Evolutionary conservation across 2,888 invertebrate species (phyloP).

Genomic region (Volucella inflata): DNA sequence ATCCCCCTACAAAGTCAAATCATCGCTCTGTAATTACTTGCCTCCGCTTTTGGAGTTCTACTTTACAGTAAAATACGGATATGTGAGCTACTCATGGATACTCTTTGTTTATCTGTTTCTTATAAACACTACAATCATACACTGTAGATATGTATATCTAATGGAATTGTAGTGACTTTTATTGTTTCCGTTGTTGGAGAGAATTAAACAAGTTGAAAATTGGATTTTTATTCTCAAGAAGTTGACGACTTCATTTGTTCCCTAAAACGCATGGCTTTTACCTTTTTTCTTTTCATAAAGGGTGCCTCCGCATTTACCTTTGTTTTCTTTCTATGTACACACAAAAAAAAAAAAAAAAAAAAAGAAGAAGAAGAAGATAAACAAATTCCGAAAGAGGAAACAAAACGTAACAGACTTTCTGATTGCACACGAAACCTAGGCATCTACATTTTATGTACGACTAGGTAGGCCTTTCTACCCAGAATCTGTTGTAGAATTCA

Average conservation of each 20-base stretch:
- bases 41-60: constrained; percentile 10
- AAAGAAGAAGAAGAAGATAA: constrained; percentile 30
- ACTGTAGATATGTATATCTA: constrained; percentile 3
- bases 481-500: constrained; percentile 8
- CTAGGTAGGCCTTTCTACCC: constrained; percentile 8
- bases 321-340: constrained; percentile 27
- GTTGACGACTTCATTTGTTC: constrained; percentile 55
- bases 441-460: no score
- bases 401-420: constrained; percentile 55
- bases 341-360: background rate
- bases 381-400: constrained; percentile 55
- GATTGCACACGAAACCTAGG: constrained; percentile 38
- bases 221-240: constrained; percentile 27
- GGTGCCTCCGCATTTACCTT: background rate
- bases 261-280: constrained; percentile 42
- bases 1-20: constrained; percentile 53
- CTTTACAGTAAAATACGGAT: background rate
- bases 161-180: constrained; percentile 8
- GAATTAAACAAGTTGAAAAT: constrained; percentile 11
- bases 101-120: background rate
- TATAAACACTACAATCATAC: background rate
- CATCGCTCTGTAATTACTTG: constrained; percentile 50
- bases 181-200: constrained; percentile 57
- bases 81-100: no score
- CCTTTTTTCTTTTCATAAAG: constrained; percentile 23